Base-by-base conservation (phyloP, 2,888 invertebrate genomes). In the Ochropacha duplaris region DNA sequence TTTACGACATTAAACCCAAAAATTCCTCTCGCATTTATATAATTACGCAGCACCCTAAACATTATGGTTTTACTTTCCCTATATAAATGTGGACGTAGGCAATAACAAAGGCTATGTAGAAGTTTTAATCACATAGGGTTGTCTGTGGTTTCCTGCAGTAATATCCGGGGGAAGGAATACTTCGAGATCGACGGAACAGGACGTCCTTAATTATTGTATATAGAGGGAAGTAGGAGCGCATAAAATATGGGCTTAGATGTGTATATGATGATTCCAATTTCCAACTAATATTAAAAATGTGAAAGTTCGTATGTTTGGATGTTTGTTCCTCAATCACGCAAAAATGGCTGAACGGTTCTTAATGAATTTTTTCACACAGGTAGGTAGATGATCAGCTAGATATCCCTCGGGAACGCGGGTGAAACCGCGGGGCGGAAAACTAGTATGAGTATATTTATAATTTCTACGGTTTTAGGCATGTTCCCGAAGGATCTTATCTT, bases 121-220 rank as follows among this genome's bases (percentile, higher is more conserved):
- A 50, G 22, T 57, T 57, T 54, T 58, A 55, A 55, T 58, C 55
- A 55, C 55, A 26, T 34, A 49, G 24, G 52, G 55, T 55, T 55
- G 55, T 57, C 51, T 56, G 52, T 14, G 57, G 55, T 55, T 60
- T 60, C 60, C 60, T 56, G 28, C 31, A 22, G 24, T 44, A 57
- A 57, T 34, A 57, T 61, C 57, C 58, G 28, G 16, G 44, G 44
- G 57, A 56, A 62, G 60, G 44, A 39, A 39, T 16, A 36, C 36
- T 36, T 59, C 22, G 54, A 58, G 56, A 36, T 36, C 4, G 51
- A 56, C 22, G 49, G 54, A 36, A 39, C 22, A 54, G 64, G 61
- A 64, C 59, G 57, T 61, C 61, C 64, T 55, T 56, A 51, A 64
- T 59, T 64, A 36, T 36, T 36, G 36, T 36, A 36, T 31, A 31